Evolutionary conservation across 1,140 invertebrate species (phyloP).

Genomic region (Gonatopus flavifemur): DNA sequence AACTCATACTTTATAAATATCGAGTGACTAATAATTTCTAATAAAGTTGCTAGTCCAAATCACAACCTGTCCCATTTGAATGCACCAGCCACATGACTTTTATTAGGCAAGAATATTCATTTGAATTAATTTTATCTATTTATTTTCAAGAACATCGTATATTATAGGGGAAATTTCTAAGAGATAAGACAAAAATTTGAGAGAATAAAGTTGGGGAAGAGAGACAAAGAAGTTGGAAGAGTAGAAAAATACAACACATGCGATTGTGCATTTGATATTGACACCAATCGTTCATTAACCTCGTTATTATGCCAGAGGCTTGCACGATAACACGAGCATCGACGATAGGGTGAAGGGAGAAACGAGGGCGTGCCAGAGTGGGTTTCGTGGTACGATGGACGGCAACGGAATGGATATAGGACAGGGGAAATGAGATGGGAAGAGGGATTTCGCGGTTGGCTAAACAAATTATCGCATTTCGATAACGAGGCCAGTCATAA

Average conservation of each 20-base stretch:
- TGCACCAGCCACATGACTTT: no score
- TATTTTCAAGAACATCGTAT: no score
- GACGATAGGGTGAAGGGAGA: slow-evolving; percentile 9
- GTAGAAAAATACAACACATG: not conserved
- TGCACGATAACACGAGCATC: slow-evolving; percentile 25
- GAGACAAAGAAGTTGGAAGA: not conserved
- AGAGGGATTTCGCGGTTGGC: slow-evolving; percentile 28
- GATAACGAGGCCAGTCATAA: slow-evolving; percentile 35
- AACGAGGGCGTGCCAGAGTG: not conserved
- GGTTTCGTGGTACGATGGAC: no score
- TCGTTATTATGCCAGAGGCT: slow-evolving; percentile 34
- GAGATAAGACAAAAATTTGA: no score
- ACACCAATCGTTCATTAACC: slow-evolving; percentile 34
- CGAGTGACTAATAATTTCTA: no score
- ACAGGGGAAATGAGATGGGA: slow-evolving; percentile 3
- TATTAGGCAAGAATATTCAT: no score
- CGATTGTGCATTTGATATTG: slow-evolving; percentile 13
- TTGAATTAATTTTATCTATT: no score
- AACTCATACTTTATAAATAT: no score
- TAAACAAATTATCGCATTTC: slow-evolving; percentile 41
- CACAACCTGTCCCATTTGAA: no score
- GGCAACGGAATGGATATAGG: not conserved
- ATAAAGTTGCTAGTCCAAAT: no score
- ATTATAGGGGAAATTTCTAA: no score
- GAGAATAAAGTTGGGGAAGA: not conserved